Evolutionary conservation across 2,888 invertebrate genomes (phyloP).

Genomic region (Cinara cedri): DNA sequence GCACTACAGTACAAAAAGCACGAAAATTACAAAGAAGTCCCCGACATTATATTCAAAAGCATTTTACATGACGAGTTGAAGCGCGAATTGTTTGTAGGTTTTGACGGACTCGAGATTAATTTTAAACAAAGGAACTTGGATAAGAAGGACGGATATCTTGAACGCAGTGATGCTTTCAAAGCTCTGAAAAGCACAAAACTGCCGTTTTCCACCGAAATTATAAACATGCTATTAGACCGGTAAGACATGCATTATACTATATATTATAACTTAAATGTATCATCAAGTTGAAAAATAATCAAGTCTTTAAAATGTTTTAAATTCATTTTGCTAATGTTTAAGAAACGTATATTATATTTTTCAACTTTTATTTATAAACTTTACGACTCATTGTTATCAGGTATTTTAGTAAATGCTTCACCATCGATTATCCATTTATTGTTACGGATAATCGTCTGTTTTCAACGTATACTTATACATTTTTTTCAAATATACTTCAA

Average conservation of each 20-base stretch:
- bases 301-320: too few species aligned
- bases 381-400: too few species aligned
- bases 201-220: constrained; percentile 62
- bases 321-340: too few species aligned
- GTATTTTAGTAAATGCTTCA: too few species aligned
- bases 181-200: constrained; percentile 46
- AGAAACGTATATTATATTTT: too few species aligned
- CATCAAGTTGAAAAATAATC: too few species aligned
- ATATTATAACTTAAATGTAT: neutral
- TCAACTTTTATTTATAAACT: too few species aligned
- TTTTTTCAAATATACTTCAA: too few species aligned
- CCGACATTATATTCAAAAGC: constrained; percentile 65
- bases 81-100: constrained; percentile 76
- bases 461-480: too few species aligned
- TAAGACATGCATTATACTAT: constrained; percentile 63
- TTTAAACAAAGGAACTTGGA: constrained; percentile 61
- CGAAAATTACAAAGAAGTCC: constrained; percentile 34
- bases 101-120: constrained; percentile 69
- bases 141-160: constrained; percentile 44
- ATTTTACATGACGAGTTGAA: constrained; percentile 75
- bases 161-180: constrained; percentile 32
- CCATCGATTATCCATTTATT: too few species aligned
- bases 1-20: constrained; percentile 44
- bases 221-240: constrained; percentile 75
- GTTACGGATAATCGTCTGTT: too few species aligned